Evolutionary conservation across 2,888 invertebrate genomes (phyloP).

Genomic region (Ennomos quercinarius): DNA sequence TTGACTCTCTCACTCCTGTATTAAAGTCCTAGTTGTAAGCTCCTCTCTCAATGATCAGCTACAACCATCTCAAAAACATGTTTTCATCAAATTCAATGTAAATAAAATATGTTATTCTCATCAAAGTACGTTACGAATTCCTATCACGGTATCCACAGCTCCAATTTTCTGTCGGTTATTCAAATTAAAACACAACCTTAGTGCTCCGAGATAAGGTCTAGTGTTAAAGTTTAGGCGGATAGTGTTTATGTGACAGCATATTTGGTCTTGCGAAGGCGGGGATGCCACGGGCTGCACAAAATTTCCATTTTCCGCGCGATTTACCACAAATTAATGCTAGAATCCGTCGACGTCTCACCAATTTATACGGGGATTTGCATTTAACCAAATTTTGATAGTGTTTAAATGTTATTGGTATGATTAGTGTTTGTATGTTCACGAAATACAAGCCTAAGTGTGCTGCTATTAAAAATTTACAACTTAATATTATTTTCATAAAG

Average conservation of each 20-base stretch:
- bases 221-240: conserved; percentile 35
- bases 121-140: conserved; percentile 67
- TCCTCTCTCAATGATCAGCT: too few species aligned
- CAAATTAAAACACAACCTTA: conserved; percentile 42
- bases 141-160: conserved; percentile 61
- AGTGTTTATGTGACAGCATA: conserved; percentile 41
- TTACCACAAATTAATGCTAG: conserved; percentile 82
- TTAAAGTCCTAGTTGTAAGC: too few species aligned
- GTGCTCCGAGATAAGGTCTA: conserved; percentile 37
- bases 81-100: conserved; percentile 8
- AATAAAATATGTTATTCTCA: conserved; percentile 53
- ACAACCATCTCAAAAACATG: background rate
- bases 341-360: conserved; percentile 77
- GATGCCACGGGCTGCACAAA: conserved; percentile 80
- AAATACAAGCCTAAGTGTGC: too few species aligned
- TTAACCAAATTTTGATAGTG: conserved; percentile 63
- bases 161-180: conserved; percentile 33
- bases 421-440: too few species aligned
- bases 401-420: conserved; percentile 24
- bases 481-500: too few species aligned
- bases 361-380: conserved; percentile 80
- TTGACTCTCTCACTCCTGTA: too few species aligned
- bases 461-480: too few species aligned
- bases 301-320: conserved; percentile 84
- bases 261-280: conserved; percentile 45